Percentiles rank a stretch among this genome's conserved stretches.
These are phyloP conservation scores for Oasisia sp. DNA, from an alignment of 2,888 invertebrate genomes.

Conservation along the genomic window DNA sequence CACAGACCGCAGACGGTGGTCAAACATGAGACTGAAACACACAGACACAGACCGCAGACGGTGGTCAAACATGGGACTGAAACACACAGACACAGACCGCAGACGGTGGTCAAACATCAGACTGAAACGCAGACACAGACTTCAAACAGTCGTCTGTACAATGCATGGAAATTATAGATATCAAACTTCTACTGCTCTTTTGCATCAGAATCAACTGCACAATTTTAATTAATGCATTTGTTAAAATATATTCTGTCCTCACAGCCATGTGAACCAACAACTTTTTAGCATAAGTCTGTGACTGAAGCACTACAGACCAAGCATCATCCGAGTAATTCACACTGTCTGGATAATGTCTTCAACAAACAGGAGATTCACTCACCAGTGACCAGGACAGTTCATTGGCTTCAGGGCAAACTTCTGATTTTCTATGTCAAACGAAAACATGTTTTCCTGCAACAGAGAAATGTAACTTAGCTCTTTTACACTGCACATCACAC, in stretches of 20 bases:
- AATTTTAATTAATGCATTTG: background rate
- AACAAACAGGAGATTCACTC: constrained; percentile 55
- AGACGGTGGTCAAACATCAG: constrained; percentile 35
- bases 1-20: constrained; percentile 77
- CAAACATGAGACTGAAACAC: constrained; percentile 78
- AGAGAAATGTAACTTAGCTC: background rate
- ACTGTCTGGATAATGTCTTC: background rate
- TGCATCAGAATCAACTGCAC: background rate
- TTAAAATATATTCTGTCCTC: background rate
- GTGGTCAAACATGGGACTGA: constrained; percentile 80
- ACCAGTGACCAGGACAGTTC: constrained; percentile 99
- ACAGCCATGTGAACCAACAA: background rate
- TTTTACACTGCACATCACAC: background rate
- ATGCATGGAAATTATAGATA: no score
- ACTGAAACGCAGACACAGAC: background rate
- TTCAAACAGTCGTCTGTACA: background rate
- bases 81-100: no score
- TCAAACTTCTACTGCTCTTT: background rate
- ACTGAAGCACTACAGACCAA: background rate
- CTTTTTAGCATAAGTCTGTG: background rate
- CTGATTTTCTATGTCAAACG: constrained; percentile 95
- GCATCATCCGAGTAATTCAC: background rate
- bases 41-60: constrained; percentile 82
- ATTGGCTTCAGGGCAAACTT: constrained; percentile 97
- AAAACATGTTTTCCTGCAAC: constrained; percentile 89